phyloP scores from a whole-genome alignment of 2,888 invertebrate species.

The Loripinus fragilis region DNA sequence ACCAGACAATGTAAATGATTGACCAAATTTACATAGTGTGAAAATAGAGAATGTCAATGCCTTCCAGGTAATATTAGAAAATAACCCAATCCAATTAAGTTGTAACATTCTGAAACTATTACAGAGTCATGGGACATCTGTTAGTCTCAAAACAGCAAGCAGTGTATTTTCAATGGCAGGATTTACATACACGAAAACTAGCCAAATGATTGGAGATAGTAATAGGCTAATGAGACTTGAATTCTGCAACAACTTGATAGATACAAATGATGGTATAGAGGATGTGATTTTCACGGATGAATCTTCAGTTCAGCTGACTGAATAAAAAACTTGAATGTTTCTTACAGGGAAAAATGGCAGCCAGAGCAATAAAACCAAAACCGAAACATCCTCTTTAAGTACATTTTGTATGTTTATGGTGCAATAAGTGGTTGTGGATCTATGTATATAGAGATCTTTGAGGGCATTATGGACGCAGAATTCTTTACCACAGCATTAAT shows the following conservation, averaged over 20 bases:
- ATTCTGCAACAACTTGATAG: conserved; percentile 36
- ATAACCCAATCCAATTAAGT: not conserved
- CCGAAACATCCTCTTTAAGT: conserved; percentile 46
- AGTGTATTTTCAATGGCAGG: conserved; percentile 1
- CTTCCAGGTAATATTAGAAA: not conserved
- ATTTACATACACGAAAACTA: conserved; percentile 17
- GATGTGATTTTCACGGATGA: conserved; percentile 53
- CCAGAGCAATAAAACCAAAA: not conserved
- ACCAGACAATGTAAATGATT: not conserved
- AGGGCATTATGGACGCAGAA: conserved; percentile 40
- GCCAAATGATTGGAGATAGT: conserved; percentile 35
- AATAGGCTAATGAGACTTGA: conserved; percentile 34
- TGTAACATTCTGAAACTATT: not conserved
- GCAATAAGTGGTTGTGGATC: conserved; percentile 43
- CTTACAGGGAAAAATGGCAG: not conserved
- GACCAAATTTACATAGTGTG: not conserved
- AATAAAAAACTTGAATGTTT: conserved; percentile 26
- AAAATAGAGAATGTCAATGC: not conserved
- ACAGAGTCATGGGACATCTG: not conserved
- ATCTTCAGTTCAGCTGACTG: conserved; percentile 29
- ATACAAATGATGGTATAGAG: conserved; percentile 30
- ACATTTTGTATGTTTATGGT: conserved; percentile 48
- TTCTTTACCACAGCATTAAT: conserved; percentile 40
- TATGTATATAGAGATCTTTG: conserved; percentile 30
- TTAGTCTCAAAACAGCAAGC: not conserved